These are phyloP conservation scores for Channa argus DNA, from an alignment of 2,113 vertebrate genomes.

Conservation along the genomic window DNA sequence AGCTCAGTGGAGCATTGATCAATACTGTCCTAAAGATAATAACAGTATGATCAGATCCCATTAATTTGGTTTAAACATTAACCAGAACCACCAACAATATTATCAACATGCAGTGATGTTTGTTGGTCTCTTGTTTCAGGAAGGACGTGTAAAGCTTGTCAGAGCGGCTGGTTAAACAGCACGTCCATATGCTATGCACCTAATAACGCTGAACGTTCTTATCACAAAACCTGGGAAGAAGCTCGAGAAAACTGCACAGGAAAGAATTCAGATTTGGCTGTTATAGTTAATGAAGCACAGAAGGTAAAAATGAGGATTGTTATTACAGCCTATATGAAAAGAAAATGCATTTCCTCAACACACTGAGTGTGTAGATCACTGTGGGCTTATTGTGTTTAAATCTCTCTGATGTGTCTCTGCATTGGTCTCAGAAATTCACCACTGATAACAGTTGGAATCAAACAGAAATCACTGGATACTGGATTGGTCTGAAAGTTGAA, in stretches of 20 bases:
- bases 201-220: fast-evolving
- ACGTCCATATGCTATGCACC: constrained; percentile 9
- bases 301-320: constrained; percentile 26
- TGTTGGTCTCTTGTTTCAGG: background rate
- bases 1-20: constrained; percentile 26
- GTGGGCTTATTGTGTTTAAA: background rate
- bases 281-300: fast-evolving
- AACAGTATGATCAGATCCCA: background rate
- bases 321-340: background rate
- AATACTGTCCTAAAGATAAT: constrained; percentile 11
- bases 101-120: background rate
- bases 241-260: background rate
- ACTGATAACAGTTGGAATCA: no score
- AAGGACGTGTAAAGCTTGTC: background rate
- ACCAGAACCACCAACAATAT: background rate
- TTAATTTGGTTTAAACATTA: background rate
- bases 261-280: constrained; percentile 27
- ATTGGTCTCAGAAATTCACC: no score
- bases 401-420: background rate
- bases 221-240: constrained; percentile 18
- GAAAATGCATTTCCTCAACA: background rate
- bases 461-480: no score
- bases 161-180: fast-evolving
- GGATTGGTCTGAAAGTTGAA: no score
- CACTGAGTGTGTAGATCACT: background rate